phyloP scores from a whole-genome alignment of 2,888 invertebrate genomes.

The Philhelius pedissequus region DNA sequence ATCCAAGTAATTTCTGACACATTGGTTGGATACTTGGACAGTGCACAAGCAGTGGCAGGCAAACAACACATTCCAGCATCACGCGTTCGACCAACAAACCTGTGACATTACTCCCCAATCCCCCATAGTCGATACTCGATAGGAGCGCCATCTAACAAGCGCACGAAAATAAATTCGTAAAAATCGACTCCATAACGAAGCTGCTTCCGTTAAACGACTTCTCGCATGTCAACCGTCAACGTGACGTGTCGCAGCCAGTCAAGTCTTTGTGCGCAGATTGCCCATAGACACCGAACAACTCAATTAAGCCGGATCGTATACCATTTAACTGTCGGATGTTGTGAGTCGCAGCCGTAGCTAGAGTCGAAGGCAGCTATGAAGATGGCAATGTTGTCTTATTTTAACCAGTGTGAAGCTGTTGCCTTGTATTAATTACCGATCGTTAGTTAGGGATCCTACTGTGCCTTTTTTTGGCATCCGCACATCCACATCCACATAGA shows the following conservation, averaged over 20 bases:
- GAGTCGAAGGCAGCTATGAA: not conserved
- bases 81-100: conserved; percentile 6
- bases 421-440: conserved; percentile 70
- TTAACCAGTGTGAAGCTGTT: conserved; percentile 58
- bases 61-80: conserved; percentile 41
- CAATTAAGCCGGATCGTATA: conserved; percentile 66
- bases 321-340: conserved; percentile 48
- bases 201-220: conserved; percentile 66
- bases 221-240: conserved; percentile 64
- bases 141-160: conserved; percentile 19
- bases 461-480: conserved; percentile 64
- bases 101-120: conserved; percentile 30
- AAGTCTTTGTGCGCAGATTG: conserved; percentile 29
- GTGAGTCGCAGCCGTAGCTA: not conserved
- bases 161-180: conserved; percentile 51
- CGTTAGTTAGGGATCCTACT: conserved; percentile 69
- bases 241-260: conserved; percentile 44
- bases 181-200: conserved; percentile 54
- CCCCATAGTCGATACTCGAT: not conserved
- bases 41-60: conserved; percentile 41
- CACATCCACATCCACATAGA: no score
- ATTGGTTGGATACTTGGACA: conserved; percentile 55
- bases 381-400: no score
- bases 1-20: conserved; percentile 44
- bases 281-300: conserved; percentile 69